phyloP scores from a whole-genome alignment of 2,797 vertebrate genomes.

The Moxostoma hubbsi region DNA sequence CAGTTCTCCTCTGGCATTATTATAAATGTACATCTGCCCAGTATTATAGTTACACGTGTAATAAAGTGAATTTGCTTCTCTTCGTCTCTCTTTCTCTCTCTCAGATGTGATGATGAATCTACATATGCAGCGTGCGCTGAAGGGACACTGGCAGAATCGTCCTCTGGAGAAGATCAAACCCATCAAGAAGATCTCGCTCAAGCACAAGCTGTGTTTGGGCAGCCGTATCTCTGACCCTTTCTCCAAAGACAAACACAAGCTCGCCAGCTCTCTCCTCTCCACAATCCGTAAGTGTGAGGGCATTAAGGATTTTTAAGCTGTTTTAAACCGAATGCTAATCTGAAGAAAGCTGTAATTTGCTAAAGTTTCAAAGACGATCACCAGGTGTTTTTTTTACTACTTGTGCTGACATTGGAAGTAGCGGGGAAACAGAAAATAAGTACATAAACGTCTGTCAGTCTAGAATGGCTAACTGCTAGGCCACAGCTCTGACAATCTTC shows the following conservation, averaged over 20 bases:
- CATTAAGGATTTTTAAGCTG: too few species aligned
- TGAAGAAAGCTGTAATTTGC: too few species aligned
- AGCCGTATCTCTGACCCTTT: conserved; percentile 73
- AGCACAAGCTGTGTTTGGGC: conserved; percentile 78
- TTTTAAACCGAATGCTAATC: too few species aligned
- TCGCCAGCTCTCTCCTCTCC: conserved; percentile 81
- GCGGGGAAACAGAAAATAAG: too few species aligned
- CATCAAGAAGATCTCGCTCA: conserved; percentile 83
- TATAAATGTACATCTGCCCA: too few species aligned
- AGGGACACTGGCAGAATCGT: conserved; percentile 85
- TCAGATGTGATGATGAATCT: conserved; percentile 84
- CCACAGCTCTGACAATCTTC: background rate
- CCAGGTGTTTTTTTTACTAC: too few species aligned
- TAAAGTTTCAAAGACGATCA: too few species aligned
- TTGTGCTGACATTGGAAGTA: too few species aligned
- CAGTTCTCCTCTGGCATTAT: too few species aligned
- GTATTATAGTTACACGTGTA: too few species aligned
- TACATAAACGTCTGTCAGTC: too few species aligned
- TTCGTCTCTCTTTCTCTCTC: background rate
- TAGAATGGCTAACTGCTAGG: background rate
- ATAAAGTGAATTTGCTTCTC: too few species aligned
- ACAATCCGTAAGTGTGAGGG: conserved; percentile 81
- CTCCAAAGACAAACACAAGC: conserved; percentile 83
- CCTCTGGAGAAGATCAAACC: conserved; percentile 83
- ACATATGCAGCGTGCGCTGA: conserved; percentile 85